A percentile compares a stretch with the other conserved stretches of the same genome.
Evolutionary conservation across 2,888 invertebrate species (phyloP).

Genomic region (Nyleta sp.): DNA sequence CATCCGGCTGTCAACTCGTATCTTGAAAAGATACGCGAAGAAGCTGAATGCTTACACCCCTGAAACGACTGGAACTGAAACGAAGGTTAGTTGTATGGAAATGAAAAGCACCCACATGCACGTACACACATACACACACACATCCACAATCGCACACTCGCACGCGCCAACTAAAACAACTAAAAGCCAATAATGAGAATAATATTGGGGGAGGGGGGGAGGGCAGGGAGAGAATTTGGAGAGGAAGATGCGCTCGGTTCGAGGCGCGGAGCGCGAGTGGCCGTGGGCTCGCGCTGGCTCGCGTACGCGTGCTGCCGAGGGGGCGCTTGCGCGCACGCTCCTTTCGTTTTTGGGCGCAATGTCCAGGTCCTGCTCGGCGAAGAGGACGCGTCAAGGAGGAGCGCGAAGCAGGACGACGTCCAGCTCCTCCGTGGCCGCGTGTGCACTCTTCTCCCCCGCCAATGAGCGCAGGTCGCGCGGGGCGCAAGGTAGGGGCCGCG

Average conservation of each 20-base stretch:
- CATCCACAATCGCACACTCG: too few relatives aligned
- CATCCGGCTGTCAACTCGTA: too few relatives aligned
- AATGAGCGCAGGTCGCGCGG: slow-evolving; percentile 73
- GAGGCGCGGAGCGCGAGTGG: slow-evolving; percentile 54
- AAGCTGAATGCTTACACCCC: too few relatives aligned
- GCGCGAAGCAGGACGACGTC: slow-evolving; percentile 52
- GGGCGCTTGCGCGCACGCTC: slow-evolving; percentile 45
- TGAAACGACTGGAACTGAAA: too few relatives aligned
- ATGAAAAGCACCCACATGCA: too few relatives aligned
- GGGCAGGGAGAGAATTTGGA: too few relatives aligned
- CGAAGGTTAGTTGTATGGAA: too few relatives aligned
- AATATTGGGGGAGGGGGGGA: too few relatives aligned
- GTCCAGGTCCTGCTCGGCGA: slow-evolving; percentile 62
- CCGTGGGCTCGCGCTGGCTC: slow-evolving; percentile 3
- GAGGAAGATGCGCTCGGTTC: slow-evolving; percentile 43
- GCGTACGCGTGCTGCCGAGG: slow-evolving; percentile 41
- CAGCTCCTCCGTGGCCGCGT: slow-evolving; percentile 69
- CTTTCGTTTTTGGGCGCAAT: slow-evolving; percentile 62
- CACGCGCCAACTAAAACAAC: too few relatives aligned
- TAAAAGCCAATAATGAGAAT: too few relatives aligned
- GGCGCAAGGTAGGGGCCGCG: slow-evolving; percentile 85
- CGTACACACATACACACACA: too few relatives aligned
- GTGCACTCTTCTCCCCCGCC: slow-evolving; percentile 75
- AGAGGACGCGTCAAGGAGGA: slow-evolving; percentile 61
- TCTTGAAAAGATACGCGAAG: too few relatives aligned